Conservation (phyloP, 2,797 vertebrate genomes). For the Bovichtus diacanthus region DNA sequence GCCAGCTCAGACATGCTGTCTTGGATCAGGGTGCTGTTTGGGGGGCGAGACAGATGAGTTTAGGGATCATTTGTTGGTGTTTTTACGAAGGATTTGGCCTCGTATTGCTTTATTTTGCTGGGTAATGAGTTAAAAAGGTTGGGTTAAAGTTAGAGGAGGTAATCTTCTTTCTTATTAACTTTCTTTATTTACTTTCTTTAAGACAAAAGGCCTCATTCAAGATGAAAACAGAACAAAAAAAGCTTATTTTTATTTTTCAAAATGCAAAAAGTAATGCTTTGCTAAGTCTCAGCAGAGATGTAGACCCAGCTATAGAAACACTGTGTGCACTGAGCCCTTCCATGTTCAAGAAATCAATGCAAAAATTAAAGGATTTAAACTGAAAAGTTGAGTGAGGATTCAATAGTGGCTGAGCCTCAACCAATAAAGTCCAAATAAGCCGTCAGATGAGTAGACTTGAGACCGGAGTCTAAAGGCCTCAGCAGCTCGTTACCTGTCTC, state of each 20-base stretch:
- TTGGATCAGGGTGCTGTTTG: slow-evolving; percentile 81
- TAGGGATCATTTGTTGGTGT: background rate
- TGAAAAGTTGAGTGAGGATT: background rate
- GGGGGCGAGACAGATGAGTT: background rate
- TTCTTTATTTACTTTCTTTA: no score
- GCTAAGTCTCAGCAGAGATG: background rate
- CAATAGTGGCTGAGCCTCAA: background rate
- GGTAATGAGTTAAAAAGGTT: no score
- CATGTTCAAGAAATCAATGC: background rate
- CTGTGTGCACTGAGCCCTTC: background rate
- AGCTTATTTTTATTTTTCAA: no score
- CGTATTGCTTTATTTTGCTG: no score
- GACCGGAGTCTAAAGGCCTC: background rate
- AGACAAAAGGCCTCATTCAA: no score
- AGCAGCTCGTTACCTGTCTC: slow-evolving; percentile 29
- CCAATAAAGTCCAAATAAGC: background rate
- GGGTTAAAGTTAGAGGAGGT: no score
- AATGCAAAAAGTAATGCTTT: background rate
- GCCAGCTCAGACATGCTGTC: slow-evolving; percentile 84
- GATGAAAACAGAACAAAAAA: background rate
- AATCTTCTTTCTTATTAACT: no score
- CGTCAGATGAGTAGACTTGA: background rate
- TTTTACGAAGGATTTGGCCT: background rate
- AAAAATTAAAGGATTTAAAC: background rate
- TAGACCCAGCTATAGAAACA: background rate